Evolutionary conservation across 2,113 vertebrate species (phyloP).

Genomic region (Heloderma charlesbogerti): DNA sequence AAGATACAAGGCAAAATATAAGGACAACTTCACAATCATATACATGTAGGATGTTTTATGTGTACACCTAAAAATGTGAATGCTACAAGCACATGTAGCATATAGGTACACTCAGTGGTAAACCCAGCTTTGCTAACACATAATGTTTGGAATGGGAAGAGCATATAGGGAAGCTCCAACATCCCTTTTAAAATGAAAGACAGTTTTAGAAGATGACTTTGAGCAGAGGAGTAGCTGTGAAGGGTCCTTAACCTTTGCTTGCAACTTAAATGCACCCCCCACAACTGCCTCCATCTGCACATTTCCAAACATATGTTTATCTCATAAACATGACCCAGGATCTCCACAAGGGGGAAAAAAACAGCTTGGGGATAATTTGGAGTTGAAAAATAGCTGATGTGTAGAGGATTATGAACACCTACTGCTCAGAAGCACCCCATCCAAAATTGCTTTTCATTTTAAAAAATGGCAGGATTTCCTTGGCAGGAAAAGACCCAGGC

Average conservation of each 20-base stretch:
- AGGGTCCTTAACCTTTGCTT: no score
- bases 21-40: constrained; percentile 9
- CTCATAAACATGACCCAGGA: background rate
- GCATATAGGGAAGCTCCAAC: background rate
- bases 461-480: no score
- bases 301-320: background rate
- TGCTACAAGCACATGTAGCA: background rate
- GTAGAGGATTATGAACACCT: background rate
- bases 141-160: background rate
- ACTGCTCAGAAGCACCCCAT: background rate
- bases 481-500: background rate
- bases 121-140: background rate
- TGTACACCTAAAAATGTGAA: background rate
- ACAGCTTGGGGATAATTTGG: background rate
- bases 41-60: background rate
- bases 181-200: background rate
- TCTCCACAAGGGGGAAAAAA: background rate
- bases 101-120: background rate
- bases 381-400: background rate
- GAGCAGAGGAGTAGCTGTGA: no score
- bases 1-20: constrained; percentile 15
- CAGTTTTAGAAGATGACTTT: background rate
- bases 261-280: background rate
- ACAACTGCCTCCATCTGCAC: no score
- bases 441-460: no score